Evolutionary conservation across 1,140 invertebrate species (phyloP).

Genomic region (Ips typographus): DNA sequence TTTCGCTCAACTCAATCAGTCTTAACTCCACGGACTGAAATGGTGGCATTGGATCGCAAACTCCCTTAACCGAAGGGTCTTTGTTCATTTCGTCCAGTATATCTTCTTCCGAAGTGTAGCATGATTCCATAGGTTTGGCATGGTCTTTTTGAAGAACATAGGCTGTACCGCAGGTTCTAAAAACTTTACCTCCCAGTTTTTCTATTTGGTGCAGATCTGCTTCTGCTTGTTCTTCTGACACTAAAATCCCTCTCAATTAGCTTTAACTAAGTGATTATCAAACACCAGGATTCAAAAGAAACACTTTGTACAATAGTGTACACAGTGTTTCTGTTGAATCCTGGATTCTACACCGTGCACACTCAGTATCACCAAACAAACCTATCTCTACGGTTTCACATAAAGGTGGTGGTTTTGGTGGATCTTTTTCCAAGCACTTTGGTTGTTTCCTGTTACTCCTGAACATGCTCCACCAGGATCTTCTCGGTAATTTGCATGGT

Average conservation of each 20-base stretch:
- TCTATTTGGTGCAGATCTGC: constrained; percentile 4
- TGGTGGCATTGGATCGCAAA: constrained; percentile 41
- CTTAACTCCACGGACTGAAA: constrained; percentile 40
- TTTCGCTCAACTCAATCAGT: constrained; percentile 44
- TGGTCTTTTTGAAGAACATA: constrained; percentile 46
- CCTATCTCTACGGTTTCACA: constrained; percentile 13
- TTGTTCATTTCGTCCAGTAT: constrained; percentile 41
- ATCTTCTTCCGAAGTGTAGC: constrained; percentile 26
- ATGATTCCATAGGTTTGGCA: constrained; percentile 1
- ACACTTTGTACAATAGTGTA: background rate
- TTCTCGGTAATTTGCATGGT: constrained; percentile 9
- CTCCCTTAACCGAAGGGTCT: constrained; percentile 37
- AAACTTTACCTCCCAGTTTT: constrained; percentile 41
- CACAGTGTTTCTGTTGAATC: too few relatives aligned
- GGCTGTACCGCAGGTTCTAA: constrained; percentile 44
- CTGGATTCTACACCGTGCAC: too few relatives aligned
- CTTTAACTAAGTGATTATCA: background rate
- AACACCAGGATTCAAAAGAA: background rate
- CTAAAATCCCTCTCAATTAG: background rate
- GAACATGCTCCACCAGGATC: constrained; percentile 19
- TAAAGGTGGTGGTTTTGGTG: background rate
- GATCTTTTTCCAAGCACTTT: constrained; percentile 1
- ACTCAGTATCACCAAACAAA: background rate
- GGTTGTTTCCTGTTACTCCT: background rate
- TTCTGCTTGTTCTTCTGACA: constrained; percentile 25